Evolutionary conservation across 2,888 invertebrate genomes (phyloP).

Genomic region (Amphipoea oculea): DNA sequence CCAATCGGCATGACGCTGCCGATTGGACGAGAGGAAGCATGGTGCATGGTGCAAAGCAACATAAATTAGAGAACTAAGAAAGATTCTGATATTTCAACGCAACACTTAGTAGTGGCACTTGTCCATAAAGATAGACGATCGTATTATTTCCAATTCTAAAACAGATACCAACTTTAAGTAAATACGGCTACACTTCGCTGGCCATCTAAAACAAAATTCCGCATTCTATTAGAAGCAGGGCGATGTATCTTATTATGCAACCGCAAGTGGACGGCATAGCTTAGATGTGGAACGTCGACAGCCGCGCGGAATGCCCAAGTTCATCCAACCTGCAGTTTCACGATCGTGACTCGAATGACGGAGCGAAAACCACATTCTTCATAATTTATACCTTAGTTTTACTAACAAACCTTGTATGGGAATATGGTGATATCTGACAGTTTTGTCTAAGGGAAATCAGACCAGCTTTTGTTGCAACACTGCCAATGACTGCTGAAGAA

Average conservation of each 20-base stretch:
- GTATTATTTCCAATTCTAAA: slow-evolving; percentile 16
- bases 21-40: too few species aligned
- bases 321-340: slow-evolving; percentile 74
- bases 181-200: slow-evolving; percentile 32
- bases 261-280: slow-evolving; percentile 42
- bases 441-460: slow-evolving; percentile 45
- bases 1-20: too few species aligned
- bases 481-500: slow-evolving; percentile 24
- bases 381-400: slow-evolving; percentile 59
- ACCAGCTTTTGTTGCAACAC: slow-evolving; percentile 43
- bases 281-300: slow-evolving; percentile 63
- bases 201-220: slow-evolving; percentile 58
- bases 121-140: slow-evolving; percentile 13
- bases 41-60: too few species aligned
- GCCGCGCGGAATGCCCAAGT: slow-evolving; percentile 68
- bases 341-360: slow-evolving; percentile 75
- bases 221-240: slow-evolving; percentile 54
- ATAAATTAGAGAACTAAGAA: neutral
- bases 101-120: neutral
- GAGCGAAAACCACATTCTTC: slow-evolving; percentile 65
- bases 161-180: slow-evolving; percentile 21
- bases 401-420: slow-evolving; percentile 50
- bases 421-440: slow-evolving; percentile 18
- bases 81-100: neutral
- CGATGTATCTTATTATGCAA: slow-evolving; percentile 62